Percentiles rank a stretch among this genome's conserved stretches.
Evolutionary conservation across 1,140 invertebrate genomes (phyloP).

Genomic region (Teleogryllus occipitalis): DNA sequence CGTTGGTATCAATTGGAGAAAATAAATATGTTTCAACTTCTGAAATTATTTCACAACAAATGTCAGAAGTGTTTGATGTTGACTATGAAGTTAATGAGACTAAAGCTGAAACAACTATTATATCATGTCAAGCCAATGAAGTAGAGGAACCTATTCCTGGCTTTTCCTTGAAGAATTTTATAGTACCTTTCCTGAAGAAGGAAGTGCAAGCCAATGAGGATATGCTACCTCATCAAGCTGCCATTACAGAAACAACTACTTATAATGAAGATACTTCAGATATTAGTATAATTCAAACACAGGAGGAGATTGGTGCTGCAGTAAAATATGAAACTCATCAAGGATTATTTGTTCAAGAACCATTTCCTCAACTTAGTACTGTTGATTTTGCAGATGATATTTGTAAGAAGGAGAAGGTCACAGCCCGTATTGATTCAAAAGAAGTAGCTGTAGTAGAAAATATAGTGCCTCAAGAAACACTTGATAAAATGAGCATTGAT

Average conservation of each 20-base stretch:
- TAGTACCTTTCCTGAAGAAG: too few relatives aligned
- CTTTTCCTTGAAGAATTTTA: too few relatives aligned
- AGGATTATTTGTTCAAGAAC: conserved; percentile 10
- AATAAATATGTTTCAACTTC: conserved; percentile 20
- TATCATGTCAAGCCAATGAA: too few relatives aligned
- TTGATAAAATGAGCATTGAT: too few relatives aligned
- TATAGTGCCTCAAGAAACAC: background rate
- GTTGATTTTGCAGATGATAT: background rate
- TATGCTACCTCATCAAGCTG: background rate
- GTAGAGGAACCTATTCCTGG: too few relatives aligned
- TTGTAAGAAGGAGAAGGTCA: background rate
- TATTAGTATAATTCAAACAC: background rate
- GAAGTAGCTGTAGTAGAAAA: conserved; percentile 8
- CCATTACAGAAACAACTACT: background rate
- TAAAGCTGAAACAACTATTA: too few relatives aligned
- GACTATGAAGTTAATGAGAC: background rate
- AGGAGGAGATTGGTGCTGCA: background rate
- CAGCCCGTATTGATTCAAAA: background rate
- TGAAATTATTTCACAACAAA: conserved; percentile 24
- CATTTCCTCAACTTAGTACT: background rate
- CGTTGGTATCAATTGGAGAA: conserved; percentile 20
- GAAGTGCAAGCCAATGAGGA: conserved; percentile 10
- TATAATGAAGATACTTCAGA: conserved; percentile 6
- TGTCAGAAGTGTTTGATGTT: conserved; percentile 20
- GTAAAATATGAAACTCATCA: conserved; percentile 10